These are phyloP conservation scores for Diabrotica balteata DNA, from an alignment of 2,888 invertebrate species.

Conservation along the genomic window DNA sequence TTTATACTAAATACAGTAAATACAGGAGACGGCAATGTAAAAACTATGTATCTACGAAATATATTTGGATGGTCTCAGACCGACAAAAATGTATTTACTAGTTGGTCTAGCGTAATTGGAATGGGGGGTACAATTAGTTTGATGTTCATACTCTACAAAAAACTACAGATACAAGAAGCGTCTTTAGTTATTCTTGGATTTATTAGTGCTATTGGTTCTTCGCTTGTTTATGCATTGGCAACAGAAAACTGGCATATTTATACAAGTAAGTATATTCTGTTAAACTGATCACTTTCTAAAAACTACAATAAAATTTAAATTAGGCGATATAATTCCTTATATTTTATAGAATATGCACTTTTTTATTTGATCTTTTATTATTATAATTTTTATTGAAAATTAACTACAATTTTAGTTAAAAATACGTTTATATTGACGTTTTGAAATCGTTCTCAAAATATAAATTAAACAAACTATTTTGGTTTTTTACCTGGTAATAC, in stretches of 20 bases:
- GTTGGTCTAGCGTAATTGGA: constrained; percentile 1
- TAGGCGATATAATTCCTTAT: no score
- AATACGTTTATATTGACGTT: no score
- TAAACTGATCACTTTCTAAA: no score
- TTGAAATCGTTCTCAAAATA: no score
- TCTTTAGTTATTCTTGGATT: background rate
- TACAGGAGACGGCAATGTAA: constrained; percentile 3
- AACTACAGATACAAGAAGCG: constrained; percentile 6
- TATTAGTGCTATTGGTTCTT: background rate
- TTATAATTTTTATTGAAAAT: no score
- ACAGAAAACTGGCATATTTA: constrained; percentile 1
- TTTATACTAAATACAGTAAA: background rate
- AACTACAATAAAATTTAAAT: no score
- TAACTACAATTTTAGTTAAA: no score
- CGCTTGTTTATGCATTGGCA: constrained; percentile 1
- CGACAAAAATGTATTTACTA: constrained; percentile 1
- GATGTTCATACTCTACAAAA: constrained; percentile 8
- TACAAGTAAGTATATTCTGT: constrained; percentile 7
- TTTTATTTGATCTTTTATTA: no score
- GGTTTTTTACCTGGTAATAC: no score
- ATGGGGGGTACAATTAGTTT: background rate
- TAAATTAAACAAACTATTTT: no score
- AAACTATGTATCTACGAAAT: constrained; percentile 8
- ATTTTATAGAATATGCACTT: no score
- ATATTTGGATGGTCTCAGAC: constrained; percentile 5